phyloP scores from a whole-genome alignment of 64 coral and sea anemone genomes.

The Pocillopora damicornis region DNA sequence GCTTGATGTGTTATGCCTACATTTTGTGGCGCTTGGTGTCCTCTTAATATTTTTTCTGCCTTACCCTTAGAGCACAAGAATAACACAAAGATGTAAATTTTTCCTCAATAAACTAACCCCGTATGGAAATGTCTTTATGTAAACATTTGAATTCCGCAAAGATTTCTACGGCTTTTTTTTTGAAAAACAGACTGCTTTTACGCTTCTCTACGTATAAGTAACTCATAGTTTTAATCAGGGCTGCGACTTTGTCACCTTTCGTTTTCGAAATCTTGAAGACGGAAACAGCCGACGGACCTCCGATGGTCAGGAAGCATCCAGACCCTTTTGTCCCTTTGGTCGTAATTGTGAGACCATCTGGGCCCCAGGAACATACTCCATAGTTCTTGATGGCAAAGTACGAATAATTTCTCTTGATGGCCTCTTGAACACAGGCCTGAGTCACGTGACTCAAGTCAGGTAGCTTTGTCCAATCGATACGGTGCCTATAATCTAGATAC shows the following conservation, averaged over 20 bases:
- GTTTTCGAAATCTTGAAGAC: constrained; percentile 38
- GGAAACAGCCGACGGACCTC: constrained; percentile 42
- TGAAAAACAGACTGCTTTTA: neutral
- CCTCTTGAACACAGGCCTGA: constrained; percentile 48
- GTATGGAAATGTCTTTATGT: too few species aligned
- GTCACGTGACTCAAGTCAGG: constrained; percentile 64
- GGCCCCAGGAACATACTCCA: constrained; percentile 61
- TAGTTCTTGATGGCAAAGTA: constrained; percentile 78
- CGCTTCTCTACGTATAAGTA: neutral
- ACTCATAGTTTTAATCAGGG: neutral
- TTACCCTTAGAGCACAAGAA: too few species aligned
- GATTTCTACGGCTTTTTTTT: neutral
- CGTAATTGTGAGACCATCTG: constrained; percentile 21
- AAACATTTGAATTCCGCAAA: too few species aligned
- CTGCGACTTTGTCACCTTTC: constrained; percentile 5
- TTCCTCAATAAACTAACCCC: too few species aligned
- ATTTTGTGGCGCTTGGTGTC: too few species aligned
- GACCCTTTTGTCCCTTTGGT: neutral
- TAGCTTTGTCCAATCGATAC: constrained; percentile 58
- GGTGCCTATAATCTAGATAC: constrained; percentile 62
- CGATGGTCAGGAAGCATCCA: constrained; percentile 54
- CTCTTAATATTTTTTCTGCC: too few species aligned
- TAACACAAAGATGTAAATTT: too few species aligned
- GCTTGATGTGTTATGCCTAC: too few species aligned
- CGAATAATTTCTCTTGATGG: constrained; percentile 26